A percentile compares a stretch with the other conserved stretches of the same genome.
Conservation (phyloP, 1,140 invertebrate species). For the Magallana ariakensis region DNA sequence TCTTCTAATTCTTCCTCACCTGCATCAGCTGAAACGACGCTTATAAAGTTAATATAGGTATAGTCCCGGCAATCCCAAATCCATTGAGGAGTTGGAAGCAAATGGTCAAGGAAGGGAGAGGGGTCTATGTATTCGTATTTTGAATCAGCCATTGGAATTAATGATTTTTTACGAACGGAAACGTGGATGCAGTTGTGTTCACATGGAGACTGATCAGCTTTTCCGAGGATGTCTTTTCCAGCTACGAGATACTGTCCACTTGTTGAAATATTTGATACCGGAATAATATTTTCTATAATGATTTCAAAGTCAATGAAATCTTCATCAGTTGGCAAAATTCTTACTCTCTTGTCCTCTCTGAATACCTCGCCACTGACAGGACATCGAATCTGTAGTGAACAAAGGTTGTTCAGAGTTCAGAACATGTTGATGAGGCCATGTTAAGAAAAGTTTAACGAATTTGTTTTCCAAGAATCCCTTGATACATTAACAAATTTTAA, state of each 20-base stretch:
- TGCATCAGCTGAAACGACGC: slow-evolving; percentile 17
- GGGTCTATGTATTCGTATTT: slow-evolving; percentile 61
- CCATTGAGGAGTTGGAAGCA: slow-evolving; percentile 59
- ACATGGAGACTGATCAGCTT: slow-evolving; percentile 47
- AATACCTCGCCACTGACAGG: slow-evolving; percentile 54
- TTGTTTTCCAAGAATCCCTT: no score
- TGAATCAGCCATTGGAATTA: not conserved
- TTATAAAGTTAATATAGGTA: slow-evolving; percentile 38
- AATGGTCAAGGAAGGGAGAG: slow-evolving; percentile 52
- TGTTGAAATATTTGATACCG: slow-evolving; percentile 7
- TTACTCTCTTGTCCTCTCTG: slow-evolving; percentile 26
- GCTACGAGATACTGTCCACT: slow-evolving; percentile 24
- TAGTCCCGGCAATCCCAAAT: slow-evolving; percentile 60
- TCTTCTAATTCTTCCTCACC: not conserved
- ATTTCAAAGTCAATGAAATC: slow-evolving; percentile 58
- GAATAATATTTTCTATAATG: slow-evolving; percentile 56
- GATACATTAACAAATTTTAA: no score
- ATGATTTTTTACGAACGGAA: slow-evolving; percentile 51
- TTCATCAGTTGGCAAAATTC: slow-evolving; percentile 46
- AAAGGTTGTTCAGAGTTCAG: no score
- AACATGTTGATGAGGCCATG: no score
- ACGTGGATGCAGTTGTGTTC: slow-evolving; percentile 59
- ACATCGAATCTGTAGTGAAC: slow-evolving; percentile 46
- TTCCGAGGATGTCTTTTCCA: slow-evolving; percentile 48
- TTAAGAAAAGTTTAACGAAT: no score